Percentiles rank a stretch among this genome's conserved stretches.
Conservation (phyloP, 1,140 invertebrate species). For the Scaptomyza graminum region DNA sequence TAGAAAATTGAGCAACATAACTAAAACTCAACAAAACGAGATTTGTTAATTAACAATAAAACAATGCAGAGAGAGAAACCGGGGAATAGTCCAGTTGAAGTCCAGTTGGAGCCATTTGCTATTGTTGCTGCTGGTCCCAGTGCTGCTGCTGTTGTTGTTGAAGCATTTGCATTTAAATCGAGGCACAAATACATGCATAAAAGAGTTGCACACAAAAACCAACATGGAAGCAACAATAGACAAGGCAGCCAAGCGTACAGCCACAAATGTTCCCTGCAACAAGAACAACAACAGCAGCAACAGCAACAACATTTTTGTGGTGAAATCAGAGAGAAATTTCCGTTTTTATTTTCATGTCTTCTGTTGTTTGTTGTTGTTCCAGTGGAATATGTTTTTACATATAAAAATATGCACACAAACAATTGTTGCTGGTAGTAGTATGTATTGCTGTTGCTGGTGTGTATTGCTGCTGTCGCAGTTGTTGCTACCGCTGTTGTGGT, state of each 20-base stretch:
- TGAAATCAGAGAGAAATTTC: constrained; percentile 79
- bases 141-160: constrained; percentile 26
- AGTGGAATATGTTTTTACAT: constrained; percentile 71
- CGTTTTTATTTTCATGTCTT: constrained; percentile 73
- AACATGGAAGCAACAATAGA: constrained; percentile 73
- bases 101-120: constrained; percentile 21
- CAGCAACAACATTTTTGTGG: constrained; percentile 65
- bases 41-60: constrained; percentile 82
- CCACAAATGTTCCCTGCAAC: constrained; percentile 70
- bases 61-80: constrained; percentile 31
- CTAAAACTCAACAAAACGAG: constrained; percentile 58
- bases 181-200: constrained; percentile 43
- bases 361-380: constrained; percentile 61
- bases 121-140: constrained; percentile 3
- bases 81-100: not conserved
- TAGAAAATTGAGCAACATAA: constrained; percentile 56
- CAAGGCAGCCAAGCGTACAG: constrained; percentile 61
- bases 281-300: constrained; percentile 41
- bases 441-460: constrained; percentile 11
- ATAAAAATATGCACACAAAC: constrained; percentile 41
- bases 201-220: constrained; percentile 49
- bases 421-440: constrained; percentile 2
- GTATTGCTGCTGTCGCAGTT: constrained; percentile 44
- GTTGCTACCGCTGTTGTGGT: constrained; percentile 56
- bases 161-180: constrained; percentile 79